These are phyloP conservation scores for Aleadryas rufinucha DNA, from an alignment of 2,113 vertebrate genomes.

Conservation along the genomic window DNA sequence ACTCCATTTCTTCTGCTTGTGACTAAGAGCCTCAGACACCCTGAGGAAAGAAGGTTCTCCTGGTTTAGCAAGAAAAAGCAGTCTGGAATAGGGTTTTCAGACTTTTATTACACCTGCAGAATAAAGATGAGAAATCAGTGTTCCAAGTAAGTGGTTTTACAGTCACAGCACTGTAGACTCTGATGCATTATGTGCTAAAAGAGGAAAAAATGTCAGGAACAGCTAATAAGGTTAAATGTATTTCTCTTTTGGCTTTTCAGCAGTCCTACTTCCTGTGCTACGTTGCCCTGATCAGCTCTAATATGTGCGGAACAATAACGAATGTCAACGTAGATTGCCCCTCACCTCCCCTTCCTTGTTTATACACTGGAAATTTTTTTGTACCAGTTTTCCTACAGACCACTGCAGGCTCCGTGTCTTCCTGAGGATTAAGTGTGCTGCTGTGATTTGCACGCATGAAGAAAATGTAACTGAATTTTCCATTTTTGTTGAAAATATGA, in stretches of 20 bases:
- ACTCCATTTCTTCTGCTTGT: slow-evolving; percentile 9
- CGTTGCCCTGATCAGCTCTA: background rate
- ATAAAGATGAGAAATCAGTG: slow-evolving; percentile 52
- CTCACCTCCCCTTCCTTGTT: background rate
- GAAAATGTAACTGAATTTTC: slow-evolving; percentile 32
- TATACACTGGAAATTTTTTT: background rate
- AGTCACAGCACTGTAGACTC: background rate
- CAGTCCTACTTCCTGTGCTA: background rate
- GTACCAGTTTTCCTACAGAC: background rate
- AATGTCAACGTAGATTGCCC: background rate
- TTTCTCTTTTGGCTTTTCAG: slow-evolving; percentile 1
- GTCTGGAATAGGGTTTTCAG: slow-evolving; percentile 39
- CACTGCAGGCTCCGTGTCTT: background rate
- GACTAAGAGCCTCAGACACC: background rate
- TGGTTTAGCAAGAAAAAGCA: slow-evolving; percentile 42
- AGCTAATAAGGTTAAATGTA: background rate
- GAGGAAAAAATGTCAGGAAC: background rate
- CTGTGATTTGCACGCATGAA: slow-evolving; percentile 25
- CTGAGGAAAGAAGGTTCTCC: slow-evolving; percentile 10
- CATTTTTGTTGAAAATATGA: slow-evolving; percentile 34
- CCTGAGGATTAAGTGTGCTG: background rate
- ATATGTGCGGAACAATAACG: background rate
- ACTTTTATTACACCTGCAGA: background rate
- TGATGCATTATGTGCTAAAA: background rate
- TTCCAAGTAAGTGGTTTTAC: slow-evolving; percentile 39